Percentiles rank a stretch among this genome's conserved stretches.
Conservation (phyloP, 2,888 invertebrate genomes). For the Ecliptopera silaceata region DNA sequence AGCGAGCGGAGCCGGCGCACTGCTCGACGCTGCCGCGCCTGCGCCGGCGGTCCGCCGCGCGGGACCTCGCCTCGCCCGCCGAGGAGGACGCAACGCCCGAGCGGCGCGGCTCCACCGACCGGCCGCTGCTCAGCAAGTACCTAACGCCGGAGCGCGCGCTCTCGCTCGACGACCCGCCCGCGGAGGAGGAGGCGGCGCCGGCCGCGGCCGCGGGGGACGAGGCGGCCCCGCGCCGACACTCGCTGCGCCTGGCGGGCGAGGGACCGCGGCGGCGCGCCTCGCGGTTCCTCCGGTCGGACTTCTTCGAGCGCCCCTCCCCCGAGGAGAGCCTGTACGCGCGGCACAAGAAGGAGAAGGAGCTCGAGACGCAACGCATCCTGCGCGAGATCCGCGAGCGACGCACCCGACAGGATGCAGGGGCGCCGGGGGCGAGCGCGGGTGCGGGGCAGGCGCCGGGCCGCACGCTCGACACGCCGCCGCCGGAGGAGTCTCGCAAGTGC, state of each 20-base stretch:
- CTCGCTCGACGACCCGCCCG: slow-evolving; percentile 61
- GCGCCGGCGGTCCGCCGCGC: slow-evolving; percentile 49
- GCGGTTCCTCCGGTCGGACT: slow-evolving; percentile 90
- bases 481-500: slow-evolving; percentile 61
- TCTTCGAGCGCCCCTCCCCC: slow-evolving; percentile 84
- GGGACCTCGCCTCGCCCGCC: slow-evolving; percentile 27
- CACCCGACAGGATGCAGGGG: slow-evolving; percentile 64
- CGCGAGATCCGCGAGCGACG: slow-evolving; percentile 86
- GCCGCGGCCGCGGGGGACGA: slow-evolving; percentile 27
- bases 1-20: slow-evolving; percentile 41
- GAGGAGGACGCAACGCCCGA: slow-evolving; percentile 30
- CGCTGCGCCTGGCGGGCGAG: slow-evolving; percentile 57
- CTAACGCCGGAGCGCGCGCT: slow-evolving; percentile 71
- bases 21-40: slow-evolving; percentile 65
- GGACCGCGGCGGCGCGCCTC: slow-evolving; percentile 83
- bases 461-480: slow-evolving; percentile 44
- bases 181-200: slow-evolving; percentile 46
- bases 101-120: slow-evolving; percentile 68
- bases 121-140: slow-evolving; percentile 83
- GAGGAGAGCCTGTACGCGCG: slow-evolving; percentile 86
- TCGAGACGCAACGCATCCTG: slow-evolving; percentile 86
- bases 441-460: slow-evolving; percentile 33
- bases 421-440: background rate
- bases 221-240: slow-evolving; percentile 52
- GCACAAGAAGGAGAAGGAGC: slow-evolving; percentile 85